Percentiles rank a stretch among this genome's conserved stretches.
phyloP scores from a whole-genome alignment of 2,888 invertebrate genomes.

The Ashinkailepas kermadecensis region DNA sequence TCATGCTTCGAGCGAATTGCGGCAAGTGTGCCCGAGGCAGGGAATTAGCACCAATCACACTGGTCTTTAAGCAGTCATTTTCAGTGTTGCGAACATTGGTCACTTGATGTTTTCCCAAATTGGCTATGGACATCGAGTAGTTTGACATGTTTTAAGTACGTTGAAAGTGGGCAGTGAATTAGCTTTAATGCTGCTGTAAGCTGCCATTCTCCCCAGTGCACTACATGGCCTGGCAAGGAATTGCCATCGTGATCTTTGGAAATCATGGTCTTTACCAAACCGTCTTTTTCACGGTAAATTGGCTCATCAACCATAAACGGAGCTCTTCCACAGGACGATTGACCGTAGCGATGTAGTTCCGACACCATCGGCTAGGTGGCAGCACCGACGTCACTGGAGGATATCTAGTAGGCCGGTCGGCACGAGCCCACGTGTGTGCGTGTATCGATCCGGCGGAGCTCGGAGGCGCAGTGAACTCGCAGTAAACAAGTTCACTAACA shows the following conservation, averaged over 20 bases:
- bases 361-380: not conserved
- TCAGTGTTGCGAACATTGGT: not conserved
- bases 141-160: too few species aligned
- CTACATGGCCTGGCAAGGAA: too few species aligned
- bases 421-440: slow-evolving; percentile 21
- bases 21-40: not conserved
- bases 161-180: too few species aligned
- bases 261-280: too few species aligned
- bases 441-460: not conserved
- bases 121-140: not conserved
- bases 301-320: too few species aligned
- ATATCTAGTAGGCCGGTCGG: not conserved
- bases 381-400: not conserved
- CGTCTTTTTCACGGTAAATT: too few species aligned
- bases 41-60: not conserved
- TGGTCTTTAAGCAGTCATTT: not conserved
- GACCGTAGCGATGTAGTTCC: too few species aligned
- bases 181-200: too few species aligned
- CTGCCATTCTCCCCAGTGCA: too few species aligned
- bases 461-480: not conserved
- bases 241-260: too few species aligned
- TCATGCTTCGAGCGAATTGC: too few species aligned
- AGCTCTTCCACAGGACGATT: too few species aligned
- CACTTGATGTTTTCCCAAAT: not conserved
- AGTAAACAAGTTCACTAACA: slow-evolving; percentile 20